Conservation (phyloP, 2,888 invertebrate genomes). For the Sminthurinus aureus region DNA sequence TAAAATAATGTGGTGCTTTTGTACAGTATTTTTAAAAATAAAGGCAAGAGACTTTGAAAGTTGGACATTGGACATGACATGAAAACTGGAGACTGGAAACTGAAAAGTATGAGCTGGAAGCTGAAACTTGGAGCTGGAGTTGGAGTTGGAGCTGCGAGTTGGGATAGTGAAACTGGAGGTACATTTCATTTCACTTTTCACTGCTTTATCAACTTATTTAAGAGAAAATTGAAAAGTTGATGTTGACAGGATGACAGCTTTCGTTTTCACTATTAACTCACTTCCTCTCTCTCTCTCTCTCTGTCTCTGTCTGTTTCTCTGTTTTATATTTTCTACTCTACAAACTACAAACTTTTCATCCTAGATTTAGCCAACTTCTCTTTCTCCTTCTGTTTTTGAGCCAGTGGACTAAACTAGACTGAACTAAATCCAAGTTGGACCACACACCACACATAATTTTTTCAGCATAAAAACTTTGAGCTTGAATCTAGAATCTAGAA, state of each 20-base stretch:
- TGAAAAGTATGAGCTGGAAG: no score
- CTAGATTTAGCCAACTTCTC: neutral
- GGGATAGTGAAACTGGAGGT: no score
- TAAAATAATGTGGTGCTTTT: no score
- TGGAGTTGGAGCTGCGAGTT: no score
- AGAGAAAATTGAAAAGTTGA: conserved; percentile 34
- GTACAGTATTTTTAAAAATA: no score
- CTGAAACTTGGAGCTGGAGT: no score
- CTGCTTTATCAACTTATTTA: conserved; percentile 9
- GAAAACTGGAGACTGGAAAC: no score
- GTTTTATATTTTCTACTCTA: neutral
- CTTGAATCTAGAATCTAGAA: no score
- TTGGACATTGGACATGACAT: no score
- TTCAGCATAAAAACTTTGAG: no score
- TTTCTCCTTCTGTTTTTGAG: neutral
- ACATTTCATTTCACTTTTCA: no score
- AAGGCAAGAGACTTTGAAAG: no score
- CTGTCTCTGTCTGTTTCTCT: conserved; percentile 11
- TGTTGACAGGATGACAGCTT: conserved; percentile 23
- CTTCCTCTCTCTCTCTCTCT: conserved; percentile 11
- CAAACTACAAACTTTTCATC: neutral
- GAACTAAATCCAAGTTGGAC: neutral
- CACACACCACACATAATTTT: neutral
- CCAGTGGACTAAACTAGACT: neutral
- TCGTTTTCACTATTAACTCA: neutral